These are phyloP conservation scores for Cossypha caffra DNA, from an alignment of 2,797 vertebrate genomes.

Conservation along the genomic window DNA sequence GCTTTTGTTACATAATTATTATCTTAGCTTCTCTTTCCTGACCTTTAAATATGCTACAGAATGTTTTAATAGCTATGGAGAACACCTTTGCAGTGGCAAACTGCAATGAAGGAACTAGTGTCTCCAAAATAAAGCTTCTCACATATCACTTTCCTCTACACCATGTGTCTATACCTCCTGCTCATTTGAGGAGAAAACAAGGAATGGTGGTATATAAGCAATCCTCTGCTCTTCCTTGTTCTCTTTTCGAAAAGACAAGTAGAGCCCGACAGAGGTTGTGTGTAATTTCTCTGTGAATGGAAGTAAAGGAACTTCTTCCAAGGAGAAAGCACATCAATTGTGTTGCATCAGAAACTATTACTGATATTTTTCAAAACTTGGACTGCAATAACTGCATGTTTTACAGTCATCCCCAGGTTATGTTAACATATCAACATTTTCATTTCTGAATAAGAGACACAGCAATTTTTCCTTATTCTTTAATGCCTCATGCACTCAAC, in stretches of 20 bases:
- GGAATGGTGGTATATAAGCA: background rate
- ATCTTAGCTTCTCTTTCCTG: background rate
- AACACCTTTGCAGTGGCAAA: background rate
- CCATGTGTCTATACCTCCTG: rapidly evolving
- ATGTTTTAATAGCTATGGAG: background rate
- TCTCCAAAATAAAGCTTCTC: background rate
- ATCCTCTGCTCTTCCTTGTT: background rate
- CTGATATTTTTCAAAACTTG: background rate
- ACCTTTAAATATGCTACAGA: background rate
- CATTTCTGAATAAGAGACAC: background rate
- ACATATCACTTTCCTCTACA: background rate
- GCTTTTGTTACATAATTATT: background rate
- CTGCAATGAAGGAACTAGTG: rapidly evolving
- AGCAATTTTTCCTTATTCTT: background rate
- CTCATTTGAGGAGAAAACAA: background rate
- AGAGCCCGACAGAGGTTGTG: background rate
- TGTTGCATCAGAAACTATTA: background rate
- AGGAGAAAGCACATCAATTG: background rate
- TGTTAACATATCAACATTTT: background rate
- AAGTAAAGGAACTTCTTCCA: background rate
- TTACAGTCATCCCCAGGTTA: background rate
- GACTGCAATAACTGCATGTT: background rate
- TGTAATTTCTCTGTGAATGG: rapidly evolving
- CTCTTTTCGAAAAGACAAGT: background rate
- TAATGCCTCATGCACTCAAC: background rate